Evolutionary conservation across 2,888 invertebrate genomes (phyloP).

Genomic region (Congeria kusceri): DNA sequence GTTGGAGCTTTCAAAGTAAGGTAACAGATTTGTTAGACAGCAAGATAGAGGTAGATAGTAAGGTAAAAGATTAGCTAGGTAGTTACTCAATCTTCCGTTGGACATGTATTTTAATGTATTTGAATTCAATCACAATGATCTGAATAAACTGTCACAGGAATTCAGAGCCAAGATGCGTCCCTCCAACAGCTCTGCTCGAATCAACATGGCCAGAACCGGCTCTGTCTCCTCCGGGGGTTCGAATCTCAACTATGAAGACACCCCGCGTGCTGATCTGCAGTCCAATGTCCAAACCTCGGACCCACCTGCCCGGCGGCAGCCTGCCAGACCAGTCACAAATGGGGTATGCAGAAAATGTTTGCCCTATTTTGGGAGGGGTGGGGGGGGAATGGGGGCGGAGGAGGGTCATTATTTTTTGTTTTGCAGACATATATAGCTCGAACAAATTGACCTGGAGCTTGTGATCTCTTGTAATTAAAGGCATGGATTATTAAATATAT

Average conservation of each 20-base stretch:
- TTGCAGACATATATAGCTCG: too few species aligned
- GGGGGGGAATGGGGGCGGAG: background rate
- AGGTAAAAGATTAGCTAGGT: too few species aligned
- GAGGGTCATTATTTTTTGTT: background rate
- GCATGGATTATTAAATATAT: too few species aligned
- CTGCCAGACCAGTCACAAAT: slow-evolving; percentile 49
- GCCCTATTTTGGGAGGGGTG: too few species aligned
- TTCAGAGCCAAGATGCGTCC: slow-evolving; percentile 77
- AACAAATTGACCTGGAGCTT: too few species aligned
- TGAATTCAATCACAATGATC: too few species aligned
- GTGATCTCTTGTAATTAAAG: too few species aligned
- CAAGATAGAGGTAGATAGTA: too few species aligned
- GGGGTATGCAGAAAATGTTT: slow-evolving; percentile 43
- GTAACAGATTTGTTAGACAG: too few species aligned
- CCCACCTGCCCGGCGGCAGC: slow-evolving; percentile 43
- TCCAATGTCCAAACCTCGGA: slow-evolving; percentile 42
- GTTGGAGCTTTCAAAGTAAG: too few species aligned
- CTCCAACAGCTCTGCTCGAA: slow-evolving; percentile 67
- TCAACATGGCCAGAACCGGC: slow-evolving; percentile 75
- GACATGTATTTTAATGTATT: too few species aligned
- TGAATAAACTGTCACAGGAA: slow-evolving; percentile 64
- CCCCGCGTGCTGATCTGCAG: slow-evolving; percentile 52
- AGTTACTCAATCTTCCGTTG: too few species aligned
- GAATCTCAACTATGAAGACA: slow-evolving; percentile 51
- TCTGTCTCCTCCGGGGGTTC: slow-evolving; percentile 75